Evolutionary conservation across 2,113 vertebrate species (phyloP).

Genomic region (Ancistrus triradiatus): DNA sequence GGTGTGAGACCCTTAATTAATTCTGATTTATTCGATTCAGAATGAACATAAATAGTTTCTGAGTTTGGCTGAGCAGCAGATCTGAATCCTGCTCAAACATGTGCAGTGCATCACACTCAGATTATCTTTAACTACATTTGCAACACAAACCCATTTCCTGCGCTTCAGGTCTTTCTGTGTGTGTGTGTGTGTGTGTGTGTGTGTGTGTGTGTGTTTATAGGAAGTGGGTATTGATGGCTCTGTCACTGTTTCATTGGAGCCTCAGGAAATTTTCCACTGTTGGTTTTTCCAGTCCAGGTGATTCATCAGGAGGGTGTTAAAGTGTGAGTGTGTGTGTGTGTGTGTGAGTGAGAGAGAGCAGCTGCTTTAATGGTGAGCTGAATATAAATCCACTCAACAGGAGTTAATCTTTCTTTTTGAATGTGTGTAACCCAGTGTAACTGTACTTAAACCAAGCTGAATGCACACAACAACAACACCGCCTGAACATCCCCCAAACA

Average conservation of each 20-base stretch:
- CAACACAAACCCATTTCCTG: constrained; percentile 8
- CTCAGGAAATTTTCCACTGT: constrained; percentile 71
- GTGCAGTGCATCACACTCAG: background rate
- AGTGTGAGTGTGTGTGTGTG: constrained; percentile 46
- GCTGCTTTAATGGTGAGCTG: constrained; percentile 52
- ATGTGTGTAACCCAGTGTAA: too few species aligned
- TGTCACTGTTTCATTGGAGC: constrained; percentile 61
- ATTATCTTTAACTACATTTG: constrained; percentile 1
- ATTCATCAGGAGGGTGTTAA: constrained; percentile 64
- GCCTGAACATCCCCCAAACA: too few species aligned
- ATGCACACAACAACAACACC: too few species aligned
- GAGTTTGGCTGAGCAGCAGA: too few species aligned
- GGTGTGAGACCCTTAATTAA: too few species aligned
- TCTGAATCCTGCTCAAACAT: background rate
- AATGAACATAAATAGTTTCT: too few species aligned
- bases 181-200: constrained; percentile 21
- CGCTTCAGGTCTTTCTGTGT: constrained; percentile 7
- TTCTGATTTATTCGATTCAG: too few species aligned
- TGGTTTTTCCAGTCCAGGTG: constrained; percentile 76
- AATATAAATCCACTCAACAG: too few species aligned
- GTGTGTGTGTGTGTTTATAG: constrained; percentile 44
- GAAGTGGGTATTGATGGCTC: constrained; percentile 55
- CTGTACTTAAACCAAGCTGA: too few species aligned
- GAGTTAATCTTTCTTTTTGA: too few species aligned
- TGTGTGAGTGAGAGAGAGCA: constrained; percentile 37